A percentile compares a stretch with the other conserved stretches of the same genome.
These are phyloP conservation scores for Pseudopipra pipra DNA, from an alignment of 2,113 vertebrate species.

Conservation along the genomic window DNA sequence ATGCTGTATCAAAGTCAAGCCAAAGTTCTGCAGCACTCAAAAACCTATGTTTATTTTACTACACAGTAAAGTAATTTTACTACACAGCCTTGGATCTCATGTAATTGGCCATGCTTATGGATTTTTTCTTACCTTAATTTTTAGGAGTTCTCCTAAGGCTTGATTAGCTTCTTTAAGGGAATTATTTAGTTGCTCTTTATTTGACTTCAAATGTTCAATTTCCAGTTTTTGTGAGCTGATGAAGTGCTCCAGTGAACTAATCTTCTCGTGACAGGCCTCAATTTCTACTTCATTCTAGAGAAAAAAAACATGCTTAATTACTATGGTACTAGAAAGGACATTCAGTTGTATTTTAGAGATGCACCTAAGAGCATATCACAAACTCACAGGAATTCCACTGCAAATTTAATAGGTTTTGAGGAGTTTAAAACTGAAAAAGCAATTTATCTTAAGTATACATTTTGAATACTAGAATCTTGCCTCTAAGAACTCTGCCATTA, in stretches of 20 bases:
- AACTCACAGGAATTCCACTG: neutral
- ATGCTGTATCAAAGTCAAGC: neutral
- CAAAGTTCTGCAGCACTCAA: neutral
- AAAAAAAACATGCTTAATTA: conserved; percentile 12
- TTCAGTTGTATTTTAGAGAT: neutral
- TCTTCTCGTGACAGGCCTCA: conserved; percentile 49
- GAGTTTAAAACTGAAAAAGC: neutral
- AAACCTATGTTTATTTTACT: neutral
- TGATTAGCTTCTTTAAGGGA: conserved; percentile 53
- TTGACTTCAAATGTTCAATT: conserved; percentile 64
- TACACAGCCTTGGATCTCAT: neutral
- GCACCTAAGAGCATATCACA: neutral
- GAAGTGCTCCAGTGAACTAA: conserved; percentile 46
- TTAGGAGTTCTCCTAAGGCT: conserved; percentile 47
- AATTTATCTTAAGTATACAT: neutral
- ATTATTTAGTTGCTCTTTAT: conserved; percentile 60
- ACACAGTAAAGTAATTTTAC: neutral
- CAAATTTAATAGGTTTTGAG: neutral
- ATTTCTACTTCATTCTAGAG: conserved; percentile 64
- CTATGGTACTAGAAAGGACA: neutral
- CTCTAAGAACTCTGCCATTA: neutral
- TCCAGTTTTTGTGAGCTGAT: conserved; percentile 61
- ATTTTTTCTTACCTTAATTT: conserved; percentile 53
- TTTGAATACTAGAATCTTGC: neutral
- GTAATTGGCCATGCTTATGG: neutral